Evolutionary conservation across 1,140 invertebrate genomes (phyloP).

Genomic region (Cotesia glomerata): DNA sequence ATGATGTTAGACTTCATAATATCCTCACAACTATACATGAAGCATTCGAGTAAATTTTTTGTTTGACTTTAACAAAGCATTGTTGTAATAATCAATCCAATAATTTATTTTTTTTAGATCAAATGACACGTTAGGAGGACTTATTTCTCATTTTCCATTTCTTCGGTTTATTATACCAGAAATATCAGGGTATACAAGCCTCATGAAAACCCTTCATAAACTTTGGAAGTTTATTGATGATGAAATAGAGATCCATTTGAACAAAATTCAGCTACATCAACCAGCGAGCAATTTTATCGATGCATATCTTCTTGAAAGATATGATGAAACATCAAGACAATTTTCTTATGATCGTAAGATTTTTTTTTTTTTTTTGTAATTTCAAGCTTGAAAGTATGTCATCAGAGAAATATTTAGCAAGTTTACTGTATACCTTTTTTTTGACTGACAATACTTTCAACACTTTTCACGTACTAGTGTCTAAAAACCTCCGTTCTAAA

Average conservation of each 20-base stretch:
- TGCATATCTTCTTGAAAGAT: slow-evolving; percentile 67
- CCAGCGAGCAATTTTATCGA: slow-evolving; percentile 74
- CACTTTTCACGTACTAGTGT: too few relatives aligned
- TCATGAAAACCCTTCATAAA: slow-evolving; percentile 54
- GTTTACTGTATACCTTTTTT: neutral
- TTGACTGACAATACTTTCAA: neutral
- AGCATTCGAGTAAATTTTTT: slow-evolving; percentile 59
- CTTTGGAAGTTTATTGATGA: slow-evolving; percentile 61
- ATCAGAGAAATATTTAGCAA: too few relatives aligned
- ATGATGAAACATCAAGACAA: slow-evolving; percentile 39
- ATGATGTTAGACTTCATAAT: slow-evolving; percentile 61
- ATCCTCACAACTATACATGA: slow-evolving; percentile 66
- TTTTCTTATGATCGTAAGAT: slow-evolving; percentile 47
- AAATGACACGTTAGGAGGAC: slow-evolving; percentile 71
- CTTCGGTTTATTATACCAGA: slow-evolving; percentile 68
- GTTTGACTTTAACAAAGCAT: neutral
- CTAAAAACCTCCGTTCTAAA: too few relatives aligned
- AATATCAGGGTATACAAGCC: slow-evolving; percentile 66
- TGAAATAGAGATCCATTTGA: slow-evolving; percentile 65
- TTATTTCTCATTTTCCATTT: slow-evolving; percentile 72
- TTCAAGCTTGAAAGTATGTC: neutral
- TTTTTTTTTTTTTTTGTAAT: slow-evolving; percentile 12
- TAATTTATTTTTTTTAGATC: slow-evolving; percentile 47
- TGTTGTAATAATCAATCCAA: neutral
- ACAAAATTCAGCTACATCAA: slow-evolving; percentile 55